Conservation (phyloP, 2,113 vertebrate species). For the Etheostoma spectabile region DNA sequence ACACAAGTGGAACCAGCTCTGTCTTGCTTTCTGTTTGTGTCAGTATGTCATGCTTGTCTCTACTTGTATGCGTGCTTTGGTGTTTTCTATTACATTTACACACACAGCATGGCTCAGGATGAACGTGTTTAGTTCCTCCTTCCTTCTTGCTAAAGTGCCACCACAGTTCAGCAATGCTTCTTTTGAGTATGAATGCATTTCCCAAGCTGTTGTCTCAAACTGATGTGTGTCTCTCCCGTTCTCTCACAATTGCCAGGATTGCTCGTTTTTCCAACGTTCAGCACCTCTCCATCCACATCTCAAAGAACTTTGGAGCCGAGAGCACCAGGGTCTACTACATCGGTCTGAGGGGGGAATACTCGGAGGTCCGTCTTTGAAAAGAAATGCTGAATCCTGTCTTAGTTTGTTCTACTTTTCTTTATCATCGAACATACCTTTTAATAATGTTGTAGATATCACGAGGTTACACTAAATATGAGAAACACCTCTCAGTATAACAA, state of each 20-base stretch:
- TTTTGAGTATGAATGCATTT: background rate
- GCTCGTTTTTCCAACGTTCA: constrained; percentile 93
- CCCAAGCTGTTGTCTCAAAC: background rate
- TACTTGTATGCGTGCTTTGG: background rate
- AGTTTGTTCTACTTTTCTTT: background rate
- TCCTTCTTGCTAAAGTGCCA: background rate
- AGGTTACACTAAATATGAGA: background rate
- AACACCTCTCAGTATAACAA: background rate
- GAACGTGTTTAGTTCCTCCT: background rate
- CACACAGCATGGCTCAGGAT: background rate
- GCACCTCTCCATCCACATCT: constrained; percentile 96
- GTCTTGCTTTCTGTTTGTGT: constrained; percentile 14
- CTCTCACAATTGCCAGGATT: constrained; percentile 83
- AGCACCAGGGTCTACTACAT: constrained; percentile 94
- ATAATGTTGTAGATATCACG: background rate
- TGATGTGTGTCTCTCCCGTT: background rate
- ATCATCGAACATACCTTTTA: background rate
- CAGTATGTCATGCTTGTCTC: background rate
- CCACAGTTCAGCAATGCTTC: background rate
- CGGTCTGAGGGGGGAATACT: constrained; percentile 94
- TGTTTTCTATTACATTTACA: background rate
- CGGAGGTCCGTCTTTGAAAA: constrained; percentile 85
- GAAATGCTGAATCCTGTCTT: background rate
- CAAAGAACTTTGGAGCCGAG: constrained; percentile 94
- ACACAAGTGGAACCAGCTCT: constrained; percentile 14